A percentile compares a stretch with the other conserved stretches of the same genome.
These are phyloP conservation scores for Nematostella vectensis DNA, from an alignment of 92 coral and sea anemone species.

Conservation along the genomic window DNA sequence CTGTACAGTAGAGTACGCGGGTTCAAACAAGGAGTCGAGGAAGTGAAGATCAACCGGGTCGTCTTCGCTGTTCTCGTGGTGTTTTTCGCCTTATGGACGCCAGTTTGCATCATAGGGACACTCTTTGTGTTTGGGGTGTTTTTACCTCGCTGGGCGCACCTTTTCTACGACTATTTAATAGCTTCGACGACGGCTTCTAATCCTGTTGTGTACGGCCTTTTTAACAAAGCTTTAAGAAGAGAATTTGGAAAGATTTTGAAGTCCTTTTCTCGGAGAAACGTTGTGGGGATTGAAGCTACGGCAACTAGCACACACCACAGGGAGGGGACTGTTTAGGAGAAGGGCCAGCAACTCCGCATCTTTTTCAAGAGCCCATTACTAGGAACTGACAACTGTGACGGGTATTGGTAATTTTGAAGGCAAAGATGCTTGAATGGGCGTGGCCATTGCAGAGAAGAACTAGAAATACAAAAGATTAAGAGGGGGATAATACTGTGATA, in stretches of 20 bases:
- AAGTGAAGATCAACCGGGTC: constrained; percentile 31
- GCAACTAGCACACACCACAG: too few relatives aligned
- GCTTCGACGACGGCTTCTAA: constrained; percentile 32
- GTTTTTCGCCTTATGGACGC: constrained; percentile 42
- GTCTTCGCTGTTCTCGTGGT: constrained; percentile 29
- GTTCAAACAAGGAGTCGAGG: constrained; percentile 28
- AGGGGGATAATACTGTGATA: too few relatives aligned
- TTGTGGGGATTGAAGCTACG: too few relatives aligned
- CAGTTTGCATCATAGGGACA: constrained; percentile 36
- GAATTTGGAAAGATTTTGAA: constrained; percentile 33
- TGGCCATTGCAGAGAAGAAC: too few relatives aligned
- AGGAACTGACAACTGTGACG: too few relatives aligned
- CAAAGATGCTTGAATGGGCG: too few relatives aligned
- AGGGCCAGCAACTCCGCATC: too few relatives aligned
- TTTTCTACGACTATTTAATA: constrained; percentile 43
- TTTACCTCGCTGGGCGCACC: constrained; percentile 34
- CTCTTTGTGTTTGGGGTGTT: constrained; percentile 24
- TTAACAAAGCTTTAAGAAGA: constrained; percentile 37
- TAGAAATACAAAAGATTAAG: too few relatives aligned
- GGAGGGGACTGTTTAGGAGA: too few relatives aligned
- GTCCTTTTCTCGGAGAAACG: background rate
- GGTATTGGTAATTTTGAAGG: too few relatives aligned
- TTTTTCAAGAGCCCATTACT: too few relatives aligned
- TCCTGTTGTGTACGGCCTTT: constrained; percentile 45
- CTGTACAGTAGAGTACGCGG: background rate